Base-by-base conservation (phyloP, 2,888 invertebrate genomes). In the Andricus quercusramuli region DNA sequence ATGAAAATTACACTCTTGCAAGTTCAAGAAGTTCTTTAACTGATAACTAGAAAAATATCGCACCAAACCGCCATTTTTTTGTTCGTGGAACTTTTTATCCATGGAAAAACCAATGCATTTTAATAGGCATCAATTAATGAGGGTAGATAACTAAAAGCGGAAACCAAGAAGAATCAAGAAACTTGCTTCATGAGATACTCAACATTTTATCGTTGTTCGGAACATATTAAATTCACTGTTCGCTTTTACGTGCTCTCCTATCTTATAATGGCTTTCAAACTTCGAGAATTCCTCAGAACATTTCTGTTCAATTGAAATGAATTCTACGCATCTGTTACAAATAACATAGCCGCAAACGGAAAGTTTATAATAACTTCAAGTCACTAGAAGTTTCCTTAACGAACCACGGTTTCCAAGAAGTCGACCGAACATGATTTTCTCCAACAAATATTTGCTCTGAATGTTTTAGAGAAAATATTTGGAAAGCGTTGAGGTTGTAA, bases 131-230 rank as follows among this genome's bases (percentile, higher is more conserved):
- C 22, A 74, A 51, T 15, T 32, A 74, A 56, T 51, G 56, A 74
- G 20, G n/a, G n/a, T 17, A 68, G 6, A 29, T 9, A 17, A 56
- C 0, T 25, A 25, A 74, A 56, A 74, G 29, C 9, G 15, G 13
- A 51, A 51, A 70, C n/a, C 17, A 17, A 4, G 29, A 9, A 22
- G 25, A 29, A 70, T 44, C 29, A 70, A 25, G 47, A 51, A 51
- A 70, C 13, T 44, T 29, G 32, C 22, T 70, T 74, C 22, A 56
- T 56, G 22, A 37, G 70, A 47, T 44, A 56, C 56, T 70, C n/a
- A 59, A 74, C n/a, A 74, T 74, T 74, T 74, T 74, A 74, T 59
- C 20, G 32, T 32, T 74, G 29, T 47, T 15, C 9, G 29, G 13
- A 56, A 56, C 17, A 37, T 56, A 8, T 9, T 37, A 59, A 56